Base-by-base conservation (phyloP, 1,140 invertebrate species). In the Helicoverpa armigera region DNA sequence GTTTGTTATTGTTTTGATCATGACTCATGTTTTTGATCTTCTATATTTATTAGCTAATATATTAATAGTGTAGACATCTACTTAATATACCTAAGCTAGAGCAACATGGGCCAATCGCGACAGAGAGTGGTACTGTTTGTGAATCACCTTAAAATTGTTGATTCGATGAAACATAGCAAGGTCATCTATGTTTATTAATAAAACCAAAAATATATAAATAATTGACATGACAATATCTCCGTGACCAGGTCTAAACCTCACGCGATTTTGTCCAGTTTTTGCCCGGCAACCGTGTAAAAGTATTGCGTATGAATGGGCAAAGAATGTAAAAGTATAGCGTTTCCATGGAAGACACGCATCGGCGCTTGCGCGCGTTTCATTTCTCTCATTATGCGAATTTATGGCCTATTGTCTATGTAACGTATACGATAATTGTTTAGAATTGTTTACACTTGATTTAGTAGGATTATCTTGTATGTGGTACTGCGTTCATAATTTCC, bases 281-380 rank as follows among this genome's bases (percentile, higher is more conserved):
- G 23, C 51, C 14, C 14, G 18, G 51, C 35, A 72, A 23, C 5
- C 50, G 51, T 35, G 69, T 31, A 54, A 72, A 72, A 50, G 51
- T 31, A 7, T 53, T 72, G 69, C 43, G 48, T 72, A 72, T 72
- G 69, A 69, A 69, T 69, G 61, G n/a, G 35, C 48, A 23, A 54
- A 72, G 69, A 72, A 72, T 72, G 69, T 72, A 72, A 72, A 72
- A 72, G 69, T 72, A 35, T 72, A 54, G 53, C 13, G 14, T 16
- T 72, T 54, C 69, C 69, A 72, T 72, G 69, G 69, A 72, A 54
- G 50, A 54, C 18, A 14, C 69, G 69, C 69, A 11, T 56, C 16
- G 35, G 13, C 3, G 50, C 53, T 18, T 18, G 43, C 43, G 50
- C n/a, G 61, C 61, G 61, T 69, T 69, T 69, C 65, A 51, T 72